Evolutionary conservation across 2,113 vertebrate genomes (phyloP).

Genomic region (Pollimyrus isidori): DNA sequence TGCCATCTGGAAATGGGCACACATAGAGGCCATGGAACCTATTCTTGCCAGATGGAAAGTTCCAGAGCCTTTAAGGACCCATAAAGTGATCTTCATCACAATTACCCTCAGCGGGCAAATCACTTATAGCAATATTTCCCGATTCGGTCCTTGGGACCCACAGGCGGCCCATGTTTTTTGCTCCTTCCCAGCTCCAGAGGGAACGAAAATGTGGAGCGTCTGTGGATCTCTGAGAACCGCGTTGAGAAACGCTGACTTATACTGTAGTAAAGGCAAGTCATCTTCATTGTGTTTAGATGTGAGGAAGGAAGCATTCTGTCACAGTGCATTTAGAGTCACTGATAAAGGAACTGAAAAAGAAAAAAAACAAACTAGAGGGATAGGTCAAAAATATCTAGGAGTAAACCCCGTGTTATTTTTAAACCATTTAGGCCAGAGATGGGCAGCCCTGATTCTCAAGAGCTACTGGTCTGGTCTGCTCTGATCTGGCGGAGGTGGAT

Average conservation of each 20-base stretch:
- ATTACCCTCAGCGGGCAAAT: not conserved
- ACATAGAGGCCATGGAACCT: not conserved
- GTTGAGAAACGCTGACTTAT: not conserved
- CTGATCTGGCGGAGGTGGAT: not conserved
- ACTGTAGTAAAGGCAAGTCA: not conserved
- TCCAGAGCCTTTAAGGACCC: not conserved
- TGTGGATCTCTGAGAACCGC: not conserved
- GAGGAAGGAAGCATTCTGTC: not conserved
- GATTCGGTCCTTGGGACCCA: not conserved
- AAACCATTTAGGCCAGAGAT: not conserved
- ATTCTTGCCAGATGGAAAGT: not conserved
- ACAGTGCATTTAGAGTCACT: not conserved
- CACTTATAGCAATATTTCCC: not conserved
- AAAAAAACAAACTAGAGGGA: not conserved
- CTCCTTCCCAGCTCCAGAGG: not conserved
- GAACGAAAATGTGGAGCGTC: not conserved
- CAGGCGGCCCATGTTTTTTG: not conserved
- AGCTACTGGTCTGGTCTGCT: not conserved
- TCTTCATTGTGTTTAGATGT: not conserved
- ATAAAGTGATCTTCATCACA: not conserved
- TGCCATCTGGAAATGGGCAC: constrained; percentile 5
- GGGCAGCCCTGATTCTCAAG: not conserved
- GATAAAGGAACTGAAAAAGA: not conserved
- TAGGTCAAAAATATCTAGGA: not conserved
- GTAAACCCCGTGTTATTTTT: not conserved